phyloP scores from a whole-genome alignment of 1,140 invertebrate genomes.

The Drosophila parvula region DNA sequence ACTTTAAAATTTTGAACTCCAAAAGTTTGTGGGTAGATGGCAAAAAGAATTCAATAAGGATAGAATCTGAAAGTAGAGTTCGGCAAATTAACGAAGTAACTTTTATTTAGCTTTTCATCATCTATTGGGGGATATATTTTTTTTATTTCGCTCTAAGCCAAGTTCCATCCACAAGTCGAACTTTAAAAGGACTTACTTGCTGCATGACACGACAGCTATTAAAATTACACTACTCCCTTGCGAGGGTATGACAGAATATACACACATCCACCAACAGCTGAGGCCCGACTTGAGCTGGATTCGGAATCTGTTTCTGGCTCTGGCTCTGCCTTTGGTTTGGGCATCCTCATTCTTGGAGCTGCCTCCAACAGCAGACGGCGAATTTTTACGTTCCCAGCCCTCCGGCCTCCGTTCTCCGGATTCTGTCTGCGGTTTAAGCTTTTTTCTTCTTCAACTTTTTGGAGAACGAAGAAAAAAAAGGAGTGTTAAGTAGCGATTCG shows the following conservation, averaged over 20 bases:
- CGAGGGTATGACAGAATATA: conserved; percentile 7
- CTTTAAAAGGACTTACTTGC: neutral
- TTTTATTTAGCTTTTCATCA: too few species aligned
- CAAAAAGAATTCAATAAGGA: too few species aligned
- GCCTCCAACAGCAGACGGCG: conserved; percentile 35
- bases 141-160: too few species aligned
- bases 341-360: conserved; percentile 20
- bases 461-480: conserved; percentile 26
- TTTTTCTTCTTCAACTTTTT: conserved; percentile 37
- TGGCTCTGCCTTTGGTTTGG: conserved; percentile 6
- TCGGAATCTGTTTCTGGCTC: conserved; percentile 36
- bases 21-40: too few species aligned
- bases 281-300: conserved; percentile 27
- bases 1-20: too few species aligned
- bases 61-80: too few species aligned
- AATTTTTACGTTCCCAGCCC: conserved; percentile 29
- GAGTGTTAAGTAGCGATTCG: conserved; percentile 72
- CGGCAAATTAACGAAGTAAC: too few species aligned
- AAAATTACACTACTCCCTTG: conserved; percentile 1
- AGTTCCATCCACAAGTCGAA: neutral
- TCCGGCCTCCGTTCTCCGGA: neutral
- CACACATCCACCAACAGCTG: conserved; percentile 57
- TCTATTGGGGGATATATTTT: too few species aligned
- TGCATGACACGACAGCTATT: neutral
- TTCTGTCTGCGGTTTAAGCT: conserved; percentile 70